Evolutionary conservation across 1,140 invertebrate genomes (phyloP).

Genomic region (Propsilocerus akamusi): DNA sequence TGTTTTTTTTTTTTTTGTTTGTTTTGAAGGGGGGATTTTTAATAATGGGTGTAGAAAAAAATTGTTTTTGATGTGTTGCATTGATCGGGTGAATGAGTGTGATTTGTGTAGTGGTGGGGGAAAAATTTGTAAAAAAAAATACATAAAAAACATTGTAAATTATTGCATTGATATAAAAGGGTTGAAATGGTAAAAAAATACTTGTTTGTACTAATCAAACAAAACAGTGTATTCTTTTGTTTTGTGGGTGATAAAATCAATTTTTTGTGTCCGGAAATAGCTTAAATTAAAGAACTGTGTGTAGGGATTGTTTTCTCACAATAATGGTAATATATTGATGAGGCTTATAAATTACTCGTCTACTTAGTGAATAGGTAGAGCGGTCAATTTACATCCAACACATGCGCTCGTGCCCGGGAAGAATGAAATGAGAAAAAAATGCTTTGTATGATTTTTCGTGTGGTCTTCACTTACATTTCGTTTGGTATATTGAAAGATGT

Average conservation of each 20-base stretch:
- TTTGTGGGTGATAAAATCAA: no score
- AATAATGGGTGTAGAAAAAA: not conserved
- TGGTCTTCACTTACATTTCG: no score
- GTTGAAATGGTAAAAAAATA: not conserved
- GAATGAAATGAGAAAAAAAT: no score
- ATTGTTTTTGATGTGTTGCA: not conserved
- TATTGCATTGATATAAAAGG: not conserved
- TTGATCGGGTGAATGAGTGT: slow-evolving; percentile 1
- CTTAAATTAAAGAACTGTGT: not conserved
- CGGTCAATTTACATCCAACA: slow-evolving; percentile 21
- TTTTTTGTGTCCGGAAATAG: not conserved
- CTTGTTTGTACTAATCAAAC: no score
- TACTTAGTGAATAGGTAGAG: slow-evolving; percentile 5
- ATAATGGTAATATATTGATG: not conserved
- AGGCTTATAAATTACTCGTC: not conserved
- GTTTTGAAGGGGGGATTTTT: slow-evolving; percentile 3
- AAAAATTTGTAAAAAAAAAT: slow-evolving; percentile 1
- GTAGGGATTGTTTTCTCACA: not conserved
- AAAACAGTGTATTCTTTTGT: no score
- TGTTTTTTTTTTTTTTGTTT: slow-evolving; percentile 9
- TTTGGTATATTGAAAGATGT: no score
- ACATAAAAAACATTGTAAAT: slow-evolving; percentile 5
- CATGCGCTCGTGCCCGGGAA: slow-evolving; percentile 25
- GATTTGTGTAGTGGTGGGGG: not conserved
- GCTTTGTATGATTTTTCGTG: no score